Evolutionary conservation across 64 coral and sea anemone species (phyloP).

Genomic region (Montipora sp.): DNA sequence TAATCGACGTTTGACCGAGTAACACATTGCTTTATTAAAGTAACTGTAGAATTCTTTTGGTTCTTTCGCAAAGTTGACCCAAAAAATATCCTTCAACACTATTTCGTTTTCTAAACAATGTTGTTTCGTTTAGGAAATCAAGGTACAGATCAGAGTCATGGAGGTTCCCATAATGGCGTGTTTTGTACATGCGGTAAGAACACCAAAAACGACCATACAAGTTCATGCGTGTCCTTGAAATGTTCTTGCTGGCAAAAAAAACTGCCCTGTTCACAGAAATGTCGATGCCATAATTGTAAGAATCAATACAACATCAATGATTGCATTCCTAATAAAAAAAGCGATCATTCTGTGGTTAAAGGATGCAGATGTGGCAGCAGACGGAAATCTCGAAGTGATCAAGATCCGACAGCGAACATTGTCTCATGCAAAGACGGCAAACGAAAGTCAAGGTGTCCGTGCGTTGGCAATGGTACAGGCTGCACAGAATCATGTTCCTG

Average conservation of each 20-base stretch:
- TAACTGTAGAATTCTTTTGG: no score
- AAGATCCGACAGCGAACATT: background rate
- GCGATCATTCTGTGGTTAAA: background rate
- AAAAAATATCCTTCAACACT: no score
- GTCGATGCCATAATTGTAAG: slow-evolving; percentile 23
- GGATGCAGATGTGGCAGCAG: background rate
- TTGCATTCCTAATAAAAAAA: no score
- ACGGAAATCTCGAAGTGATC: background rate
- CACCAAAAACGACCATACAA: background rate
- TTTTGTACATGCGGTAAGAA: slow-evolving; percentile 41
- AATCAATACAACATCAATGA: background rate
- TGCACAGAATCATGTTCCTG: slow-evolving; percentile 11
- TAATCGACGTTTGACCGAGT: no score
- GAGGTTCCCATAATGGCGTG: background rate
- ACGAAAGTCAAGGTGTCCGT: slow-evolving; percentile 31
- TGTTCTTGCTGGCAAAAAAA: slow-evolving; percentile 11
- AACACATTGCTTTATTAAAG: no score
- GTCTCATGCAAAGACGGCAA: slow-evolving; percentile 30
- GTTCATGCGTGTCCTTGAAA: background rate
- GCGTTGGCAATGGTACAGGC: slow-evolving; percentile 20
- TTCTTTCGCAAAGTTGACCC: no score
- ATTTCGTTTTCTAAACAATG: no score
- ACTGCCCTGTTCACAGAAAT: background rate
- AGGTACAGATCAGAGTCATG: no score
- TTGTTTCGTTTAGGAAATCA: no score